A percentile compares a stretch with the other conserved stretches of the same genome.
These are phyloP conservation scores for Micropoecilia bifurca DNA, from an alignment of 2,797 vertebrate genomes.

Conservation along the genomic window DNA sequence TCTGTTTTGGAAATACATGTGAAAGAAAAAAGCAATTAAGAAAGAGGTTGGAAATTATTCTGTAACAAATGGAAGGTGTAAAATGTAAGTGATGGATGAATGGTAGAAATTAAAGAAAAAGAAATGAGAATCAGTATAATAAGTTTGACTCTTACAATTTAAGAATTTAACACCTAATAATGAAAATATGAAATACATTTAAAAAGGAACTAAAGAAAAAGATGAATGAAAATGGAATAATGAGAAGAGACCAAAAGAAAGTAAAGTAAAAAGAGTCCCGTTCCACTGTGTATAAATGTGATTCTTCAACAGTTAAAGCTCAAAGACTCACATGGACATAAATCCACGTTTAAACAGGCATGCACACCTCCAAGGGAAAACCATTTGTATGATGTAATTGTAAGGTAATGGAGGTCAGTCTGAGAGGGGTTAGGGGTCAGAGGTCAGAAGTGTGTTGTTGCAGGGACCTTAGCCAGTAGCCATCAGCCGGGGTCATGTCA, in stretches of 20 bases:
- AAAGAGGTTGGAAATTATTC: neutral
- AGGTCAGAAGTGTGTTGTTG: slow-evolving; percentile 64
- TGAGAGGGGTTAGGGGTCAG: slow-evolving; percentile 52
- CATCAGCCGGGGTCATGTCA: slow-evolving; percentile 38
- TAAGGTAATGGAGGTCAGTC: slow-evolving; percentile 74
- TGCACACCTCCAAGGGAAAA: slow-evolving; percentile 22
- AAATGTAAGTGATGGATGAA: neutral
- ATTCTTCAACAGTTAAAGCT: neutral
- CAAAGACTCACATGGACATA: neutral
- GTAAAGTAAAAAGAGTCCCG: neutral
- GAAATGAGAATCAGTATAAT: neutral
- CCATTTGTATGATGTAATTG: slow-evolving; percentile 80
- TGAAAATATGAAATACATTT: neutral
- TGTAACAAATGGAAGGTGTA: neutral
- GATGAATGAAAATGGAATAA: neutral
- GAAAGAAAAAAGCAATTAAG: neutral
- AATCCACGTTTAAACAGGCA: neutral
- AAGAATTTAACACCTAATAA: neutral
- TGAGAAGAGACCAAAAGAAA: neutral
- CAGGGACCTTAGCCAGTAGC: slow-evolving; percentile 57
- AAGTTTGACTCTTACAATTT: neutral
- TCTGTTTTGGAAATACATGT: neutral
- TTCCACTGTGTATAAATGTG: neutral
- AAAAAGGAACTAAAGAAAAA: neutral
- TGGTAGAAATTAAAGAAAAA: neutral